Evolutionary conservation across 2,113 vertebrate species (phyloP).

Genomic region (Malurus melanocephalus): DNA sequence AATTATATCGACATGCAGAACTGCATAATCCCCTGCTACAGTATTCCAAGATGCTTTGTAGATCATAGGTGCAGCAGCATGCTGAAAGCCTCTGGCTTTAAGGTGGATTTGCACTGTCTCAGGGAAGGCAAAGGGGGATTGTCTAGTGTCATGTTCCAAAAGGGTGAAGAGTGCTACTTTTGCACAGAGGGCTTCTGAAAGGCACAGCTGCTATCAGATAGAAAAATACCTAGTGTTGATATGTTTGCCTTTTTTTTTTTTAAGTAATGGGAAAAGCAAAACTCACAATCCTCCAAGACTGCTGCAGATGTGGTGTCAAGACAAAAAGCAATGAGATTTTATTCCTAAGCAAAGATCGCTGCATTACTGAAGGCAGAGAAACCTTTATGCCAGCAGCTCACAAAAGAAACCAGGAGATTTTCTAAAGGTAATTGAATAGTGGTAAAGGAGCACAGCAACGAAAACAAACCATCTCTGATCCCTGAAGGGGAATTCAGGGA

Average conservation of each 20-base stretch:
- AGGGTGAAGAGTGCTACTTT: not conserved
- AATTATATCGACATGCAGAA: conserved; percentile 20
- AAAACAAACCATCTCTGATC: not conserved
- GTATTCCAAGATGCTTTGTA: not conserved
- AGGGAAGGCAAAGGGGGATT: not conserved
- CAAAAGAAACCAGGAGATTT: not conserved
- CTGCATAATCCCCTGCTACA: not conserved
- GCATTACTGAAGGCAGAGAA: not conserved
- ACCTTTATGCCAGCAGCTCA: not conserved
- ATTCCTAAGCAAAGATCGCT: not conserved
- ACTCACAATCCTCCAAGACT: not conserved
- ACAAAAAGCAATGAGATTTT: not conserved
- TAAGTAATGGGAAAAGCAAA: not conserved
- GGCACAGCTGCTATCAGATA: not conserved
- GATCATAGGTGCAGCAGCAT: not conserved
- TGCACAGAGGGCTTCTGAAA: not conserved
- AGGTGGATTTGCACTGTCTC: not conserved
- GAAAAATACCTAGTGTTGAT: not conserved
- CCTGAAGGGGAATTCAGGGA: not conserved
- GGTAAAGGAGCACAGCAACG: not conserved
- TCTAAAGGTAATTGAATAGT: not conserved
- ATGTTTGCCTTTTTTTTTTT: not conserved
- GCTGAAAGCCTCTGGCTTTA: not conserved
- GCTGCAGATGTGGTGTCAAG: not conserved
- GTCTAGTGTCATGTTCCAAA: not conserved